phyloP scores from a whole-genome alignment of 2,888 invertebrate species.

The Cryptosula pallasiana region DNA sequence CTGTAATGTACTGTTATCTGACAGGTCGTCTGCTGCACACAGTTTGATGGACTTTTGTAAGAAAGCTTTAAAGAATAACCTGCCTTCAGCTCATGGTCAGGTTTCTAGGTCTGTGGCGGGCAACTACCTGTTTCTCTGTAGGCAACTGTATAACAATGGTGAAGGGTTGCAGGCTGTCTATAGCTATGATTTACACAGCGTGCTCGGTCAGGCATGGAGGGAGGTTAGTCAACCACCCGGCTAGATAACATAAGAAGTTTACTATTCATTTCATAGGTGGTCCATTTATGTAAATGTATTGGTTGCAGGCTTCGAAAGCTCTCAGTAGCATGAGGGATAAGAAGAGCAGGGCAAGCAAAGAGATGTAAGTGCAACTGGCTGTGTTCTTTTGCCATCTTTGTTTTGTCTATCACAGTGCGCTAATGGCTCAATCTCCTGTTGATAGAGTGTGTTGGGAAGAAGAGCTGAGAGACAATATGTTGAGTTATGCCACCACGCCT shows the following conservation, averaged over 20 bases:
- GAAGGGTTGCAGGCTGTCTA: conserved; percentile 47
- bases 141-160: conserved; percentile 51
- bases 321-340: background rate
- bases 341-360: background rate
- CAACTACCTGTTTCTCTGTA: conserved; percentile 47
- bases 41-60: conserved; percentile 47
- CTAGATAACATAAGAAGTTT: too few species aligned
- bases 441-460: conserved; percentile 46
- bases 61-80: conserved; percentile 39
- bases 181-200: conserved; percentile 44
- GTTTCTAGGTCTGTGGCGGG: conserved; percentile 45
- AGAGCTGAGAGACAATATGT: conserved; percentile 47
- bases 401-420: too few species aligned
- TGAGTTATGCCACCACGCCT: conserved; percentile 51
- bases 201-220: conserved; percentile 43
- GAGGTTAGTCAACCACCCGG: too few species aligned
- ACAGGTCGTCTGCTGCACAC: conserved; percentile 48
- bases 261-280: too few species aligned
- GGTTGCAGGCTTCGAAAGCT: conserved; percentile 11
- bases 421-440: too few species aligned
- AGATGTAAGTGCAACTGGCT: background rate
- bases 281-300: background rate
- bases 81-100: conserved; percentile 34
- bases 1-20: background rate
- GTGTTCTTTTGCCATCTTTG: too few species aligned